Conservation (phyloP, 2,797 vertebrate species). For the Molossus alvarezi region DNA sequence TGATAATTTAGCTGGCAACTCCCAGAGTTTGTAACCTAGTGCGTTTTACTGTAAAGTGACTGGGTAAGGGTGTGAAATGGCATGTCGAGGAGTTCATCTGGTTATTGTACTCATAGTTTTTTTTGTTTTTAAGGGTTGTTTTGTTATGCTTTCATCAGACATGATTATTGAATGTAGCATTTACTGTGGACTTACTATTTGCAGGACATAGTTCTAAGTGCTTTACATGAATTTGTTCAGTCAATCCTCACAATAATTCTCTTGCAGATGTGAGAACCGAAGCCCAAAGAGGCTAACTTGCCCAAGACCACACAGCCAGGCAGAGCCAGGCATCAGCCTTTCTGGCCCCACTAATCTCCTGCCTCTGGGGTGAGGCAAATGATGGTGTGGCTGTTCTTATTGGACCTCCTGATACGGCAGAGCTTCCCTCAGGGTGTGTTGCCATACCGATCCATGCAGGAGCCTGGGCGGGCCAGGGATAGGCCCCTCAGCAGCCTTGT, state of each 20-base stretch:
- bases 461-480: too few species aligned
- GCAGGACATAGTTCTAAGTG: not conserved
- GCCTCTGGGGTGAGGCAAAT: not conserved
- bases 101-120: not conserved
- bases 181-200: not conserved
- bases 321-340: not conserved
- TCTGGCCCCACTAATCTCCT: not conserved
- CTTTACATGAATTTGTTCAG: not conserved
- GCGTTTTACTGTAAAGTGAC: not conserved
- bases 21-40: not conserved
- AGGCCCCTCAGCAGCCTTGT: not conserved
- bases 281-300: not conserved
- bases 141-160: constrained; percentile 28
- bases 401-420: not conserved
- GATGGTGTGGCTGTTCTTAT: not conserved
- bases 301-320: not conserved
- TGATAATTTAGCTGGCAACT: not conserved
- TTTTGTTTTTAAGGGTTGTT: not conserved
- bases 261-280: not conserved
- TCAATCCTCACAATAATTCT: not conserved
- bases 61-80: not conserved
- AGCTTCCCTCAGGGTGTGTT: not conserved
- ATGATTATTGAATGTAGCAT: not conserved
- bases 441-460: not conserved
- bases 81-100: not conserved